Conservation (phyloP, 2,113 vertebrate species). For the Nanorana parkeri region DNA sequence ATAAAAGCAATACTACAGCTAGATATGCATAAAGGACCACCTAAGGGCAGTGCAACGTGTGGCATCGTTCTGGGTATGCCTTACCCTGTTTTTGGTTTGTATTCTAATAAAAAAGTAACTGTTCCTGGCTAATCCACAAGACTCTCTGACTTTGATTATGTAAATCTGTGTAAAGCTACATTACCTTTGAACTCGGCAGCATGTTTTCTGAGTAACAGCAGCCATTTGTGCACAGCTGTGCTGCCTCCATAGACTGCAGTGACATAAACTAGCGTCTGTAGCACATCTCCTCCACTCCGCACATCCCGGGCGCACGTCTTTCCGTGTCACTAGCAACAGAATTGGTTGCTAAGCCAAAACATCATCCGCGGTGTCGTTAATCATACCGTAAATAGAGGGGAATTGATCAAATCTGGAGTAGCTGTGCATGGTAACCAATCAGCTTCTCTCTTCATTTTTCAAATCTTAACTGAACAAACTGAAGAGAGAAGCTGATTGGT, state of each 20-base stretch:
- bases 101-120: no score
- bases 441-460: no score
- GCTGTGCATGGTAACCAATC: no score
- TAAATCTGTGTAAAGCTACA: not conserved
- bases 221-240: slow-evolving; percentile 8
- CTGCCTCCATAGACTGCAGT: not conserved
- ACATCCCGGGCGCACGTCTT: not conserved
- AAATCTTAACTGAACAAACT: no score
- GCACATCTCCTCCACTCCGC: slow-evolving; percentile 31
- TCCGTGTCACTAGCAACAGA: slow-evolving; percentile 1
- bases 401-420: no score
- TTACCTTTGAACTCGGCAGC: slow-evolving; percentile 13
- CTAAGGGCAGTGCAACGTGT: no score
- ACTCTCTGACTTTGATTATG: not conserved
- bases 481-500: no score
- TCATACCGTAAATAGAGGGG: not conserved
- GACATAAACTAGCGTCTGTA: slow-evolving; percentile 6
- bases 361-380: not conserved
- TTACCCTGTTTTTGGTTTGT: no score
- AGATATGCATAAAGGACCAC: no score
- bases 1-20: no score
- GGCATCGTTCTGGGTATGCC: no score
- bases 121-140: no score
- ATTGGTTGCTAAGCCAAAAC: slow-evolving; percentile 27
- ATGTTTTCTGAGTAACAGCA: not conserved